These are phyloP conservation scores for Acanthisitta chloris DNA, from an alignment of 2,113 vertebrate genomes.

Conservation along the genomic window DNA sequence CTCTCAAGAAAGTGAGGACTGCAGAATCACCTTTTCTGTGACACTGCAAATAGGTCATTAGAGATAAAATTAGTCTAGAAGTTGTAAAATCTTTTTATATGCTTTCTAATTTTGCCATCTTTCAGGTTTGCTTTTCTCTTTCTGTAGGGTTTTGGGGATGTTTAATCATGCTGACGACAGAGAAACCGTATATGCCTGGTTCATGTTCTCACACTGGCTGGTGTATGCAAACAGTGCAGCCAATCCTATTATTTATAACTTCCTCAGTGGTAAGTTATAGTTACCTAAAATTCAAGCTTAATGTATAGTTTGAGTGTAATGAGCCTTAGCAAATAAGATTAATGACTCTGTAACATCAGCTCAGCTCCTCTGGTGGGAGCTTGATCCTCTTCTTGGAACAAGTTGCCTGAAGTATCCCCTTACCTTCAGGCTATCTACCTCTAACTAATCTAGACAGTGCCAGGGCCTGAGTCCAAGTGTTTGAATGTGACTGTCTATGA, in stretches of 20 bases:
- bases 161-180: constrained; percentile 89
- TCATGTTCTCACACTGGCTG: constrained; percentile 96
- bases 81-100: background rate
- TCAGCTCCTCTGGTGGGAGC: background rate
- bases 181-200: constrained; percentile 95
- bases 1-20: background rate
- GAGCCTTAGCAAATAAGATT: constrained; percentile 26
- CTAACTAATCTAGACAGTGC: background rate
- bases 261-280: constrained; percentile 90
- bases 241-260: constrained; percentile 98
- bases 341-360: background rate
- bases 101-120: background rate
- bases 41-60: background rate
- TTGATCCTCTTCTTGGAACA: background rate
- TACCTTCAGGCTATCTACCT: background rate
- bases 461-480: background rate
- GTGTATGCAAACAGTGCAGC: constrained; percentile 97
- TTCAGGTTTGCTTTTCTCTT: constrained; percentile 23
- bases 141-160: constrained; percentile 88
- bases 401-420: background rate
- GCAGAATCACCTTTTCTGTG: background rate
- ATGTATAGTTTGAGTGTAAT: constrained; percentile 3
- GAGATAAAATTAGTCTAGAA: background rate
- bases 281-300: background rate
- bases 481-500: background rate